These are phyloP conservation scores for Tetramorium parvispinum DNA, from an alignment of 1,140 invertebrate genomes.

Conservation along the genomic window DNA sequence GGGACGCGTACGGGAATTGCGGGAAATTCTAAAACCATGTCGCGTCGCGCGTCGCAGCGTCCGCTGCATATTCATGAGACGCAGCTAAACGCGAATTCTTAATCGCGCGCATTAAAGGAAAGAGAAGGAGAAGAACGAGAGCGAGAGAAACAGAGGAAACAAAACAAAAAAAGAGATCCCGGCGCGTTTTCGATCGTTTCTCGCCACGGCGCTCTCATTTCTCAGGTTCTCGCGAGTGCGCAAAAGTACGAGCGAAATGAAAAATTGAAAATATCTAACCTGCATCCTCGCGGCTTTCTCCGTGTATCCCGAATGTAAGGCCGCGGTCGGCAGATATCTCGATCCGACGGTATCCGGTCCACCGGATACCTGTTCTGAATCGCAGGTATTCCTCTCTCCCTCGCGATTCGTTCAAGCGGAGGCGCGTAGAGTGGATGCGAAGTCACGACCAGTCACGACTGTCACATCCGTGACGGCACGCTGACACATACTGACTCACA, in stretches of 20 bases:
- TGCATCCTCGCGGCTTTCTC: background rate
- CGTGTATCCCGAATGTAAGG: background rate
- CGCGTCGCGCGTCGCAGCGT: background rate
- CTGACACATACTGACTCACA: background rate
- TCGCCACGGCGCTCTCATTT: background rate
- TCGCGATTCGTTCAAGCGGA: background rate
- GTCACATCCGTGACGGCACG: background rate
- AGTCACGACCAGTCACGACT: background rate
- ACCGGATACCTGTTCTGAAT: background rate
- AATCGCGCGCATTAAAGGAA: background rate
- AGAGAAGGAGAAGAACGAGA: background rate
- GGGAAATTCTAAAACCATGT: constrained; percentile 24
- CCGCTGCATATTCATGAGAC: constrained; percentile 12
- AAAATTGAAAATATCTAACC: background rate
- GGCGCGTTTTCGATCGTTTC: background rate
- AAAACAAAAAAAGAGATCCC: too few species aligned
- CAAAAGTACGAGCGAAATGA: background rate
- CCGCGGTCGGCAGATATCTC: background rate
- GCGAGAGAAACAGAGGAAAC: background rate
- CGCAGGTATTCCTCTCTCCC: background rate
- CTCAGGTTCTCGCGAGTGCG: background rate
- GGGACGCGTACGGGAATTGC: background rate
- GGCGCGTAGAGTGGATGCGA: background rate
- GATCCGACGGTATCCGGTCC: too few species aligned
- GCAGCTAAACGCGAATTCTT: background rate